Evolutionary conservation across 2,797 vertebrate species (phyloP).

Genomic region (Neopelma chrysocephalum): DNA sequence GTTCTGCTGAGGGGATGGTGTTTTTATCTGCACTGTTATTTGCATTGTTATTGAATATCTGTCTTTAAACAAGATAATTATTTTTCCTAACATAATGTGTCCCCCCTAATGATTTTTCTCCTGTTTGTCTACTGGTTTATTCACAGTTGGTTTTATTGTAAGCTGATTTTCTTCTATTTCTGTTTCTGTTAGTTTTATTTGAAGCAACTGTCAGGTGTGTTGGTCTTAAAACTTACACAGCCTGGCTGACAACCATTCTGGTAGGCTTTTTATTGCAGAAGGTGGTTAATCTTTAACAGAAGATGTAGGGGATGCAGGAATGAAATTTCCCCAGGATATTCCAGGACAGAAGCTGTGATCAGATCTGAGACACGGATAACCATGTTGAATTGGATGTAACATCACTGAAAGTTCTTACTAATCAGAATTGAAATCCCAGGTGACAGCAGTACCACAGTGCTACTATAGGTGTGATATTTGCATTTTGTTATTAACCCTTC

Average conservation of each 20-base stretch:
- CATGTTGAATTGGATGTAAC: constrained; percentile 51
- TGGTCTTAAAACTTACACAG: constrained; percentile 9
- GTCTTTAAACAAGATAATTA: neutral
- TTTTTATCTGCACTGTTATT: neutral
- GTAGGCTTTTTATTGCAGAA: neutral
- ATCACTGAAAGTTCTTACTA: constrained; percentile 18
- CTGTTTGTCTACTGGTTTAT: neutral
- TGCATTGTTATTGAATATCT: neutral
- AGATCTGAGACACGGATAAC: constrained; percentile 13
- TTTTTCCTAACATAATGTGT: neutral
- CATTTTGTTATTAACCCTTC: constrained; percentile 27
- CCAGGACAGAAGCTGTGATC: constrained; percentile 29
- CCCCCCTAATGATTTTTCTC: neutral
- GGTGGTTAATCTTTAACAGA: neutral
- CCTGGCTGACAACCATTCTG: neutral
- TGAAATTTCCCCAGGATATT: constrained; percentile 39
- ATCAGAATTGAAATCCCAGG: neutral
- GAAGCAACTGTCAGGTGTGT: neutral
- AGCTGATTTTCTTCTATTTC: neutral
- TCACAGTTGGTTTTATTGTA: neutral
- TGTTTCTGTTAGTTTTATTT: neutral
- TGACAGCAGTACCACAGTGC: neutral
- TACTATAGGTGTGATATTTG: neutral
- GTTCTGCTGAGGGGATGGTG: neutral
- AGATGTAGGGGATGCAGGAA: neutral